phyloP scores from a whole-genome alignment of 2,888 invertebrate species.

The Andrena chrysosceles region DNA sequence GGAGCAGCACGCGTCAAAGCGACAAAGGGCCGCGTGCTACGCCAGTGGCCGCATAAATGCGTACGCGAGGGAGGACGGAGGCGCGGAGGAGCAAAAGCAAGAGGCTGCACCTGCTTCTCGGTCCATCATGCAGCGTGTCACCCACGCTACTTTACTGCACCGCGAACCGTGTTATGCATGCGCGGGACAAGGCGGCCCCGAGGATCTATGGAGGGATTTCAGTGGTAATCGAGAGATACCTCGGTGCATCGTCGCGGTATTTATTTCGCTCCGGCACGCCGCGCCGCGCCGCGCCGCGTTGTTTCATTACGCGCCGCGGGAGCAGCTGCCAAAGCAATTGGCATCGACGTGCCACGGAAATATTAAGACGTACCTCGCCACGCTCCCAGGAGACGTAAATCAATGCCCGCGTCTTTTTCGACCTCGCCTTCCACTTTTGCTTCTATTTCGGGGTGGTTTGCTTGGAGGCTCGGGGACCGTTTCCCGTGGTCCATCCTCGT shows the following conservation, averaged over 20 bases:
- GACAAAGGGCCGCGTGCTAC: conserved; percentile 58
- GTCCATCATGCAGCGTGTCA: conserved; percentile 84
- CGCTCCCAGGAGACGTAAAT: conserved; percentile 55
- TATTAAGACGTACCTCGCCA: conserved; percentile 63
- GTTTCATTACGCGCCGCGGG: conserved; percentile 60
- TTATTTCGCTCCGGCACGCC: conserved; percentile 65
- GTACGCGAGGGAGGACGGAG: conserved; percentile 64
- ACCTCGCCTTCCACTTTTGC: background rate
- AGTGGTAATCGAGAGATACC: conserved; percentile 81
- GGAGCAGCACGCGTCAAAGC: conserved; percentile 51
- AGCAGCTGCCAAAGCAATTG: conserved; percentile 73
- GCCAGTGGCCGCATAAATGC: conserved; percentile 75
- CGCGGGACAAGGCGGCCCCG: conserved; percentile 78
- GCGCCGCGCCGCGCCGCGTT: conserved; percentile 50
- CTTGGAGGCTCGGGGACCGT: background rate
- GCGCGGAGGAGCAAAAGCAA: conserved; percentile 71
- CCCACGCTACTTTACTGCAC: conserved; percentile 84
- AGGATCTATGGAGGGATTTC: conserved; percentile 81
- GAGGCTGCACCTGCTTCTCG: conserved; percentile 83
- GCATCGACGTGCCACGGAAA: conserved; percentile 69
- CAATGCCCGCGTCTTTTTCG: conserved; percentile 60
- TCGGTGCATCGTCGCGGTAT: conserved; percentile 72
- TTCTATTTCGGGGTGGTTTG: background rate
- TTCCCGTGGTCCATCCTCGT: background rate
- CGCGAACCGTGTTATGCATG: conserved; percentile 83